phyloP scores from a whole-genome alignment of 2,888 invertebrate species.

The Microdon myrmicae region DNA sequence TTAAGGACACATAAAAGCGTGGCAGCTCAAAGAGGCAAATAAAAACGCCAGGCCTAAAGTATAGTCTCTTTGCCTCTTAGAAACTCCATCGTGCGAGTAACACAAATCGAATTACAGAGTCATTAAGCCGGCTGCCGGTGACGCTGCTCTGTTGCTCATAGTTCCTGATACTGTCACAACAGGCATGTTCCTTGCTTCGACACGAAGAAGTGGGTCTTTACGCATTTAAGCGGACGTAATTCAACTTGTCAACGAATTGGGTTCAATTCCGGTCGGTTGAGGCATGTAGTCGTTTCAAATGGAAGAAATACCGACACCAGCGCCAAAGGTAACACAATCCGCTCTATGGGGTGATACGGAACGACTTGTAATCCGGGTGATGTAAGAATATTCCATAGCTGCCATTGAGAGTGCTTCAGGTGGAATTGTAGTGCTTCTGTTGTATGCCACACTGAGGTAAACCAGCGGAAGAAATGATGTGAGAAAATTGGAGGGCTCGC shows the following conservation, averaged over 20 bases:
- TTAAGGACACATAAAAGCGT: too few relatives aligned
- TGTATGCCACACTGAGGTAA: slow-evolving; percentile 14
- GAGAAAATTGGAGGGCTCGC: slow-evolving; percentile 14
- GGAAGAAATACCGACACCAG: not conserved
- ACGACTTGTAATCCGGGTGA: slow-evolving; percentile 35
- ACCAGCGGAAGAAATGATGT: slow-evolving; percentile 28
- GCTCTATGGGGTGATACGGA: slow-evolving; percentile 3
- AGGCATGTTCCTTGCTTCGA: slow-evolving; percentile 13
- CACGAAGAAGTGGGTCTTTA: slow-evolving; percentile 45
- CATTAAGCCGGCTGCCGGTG: slow-evolving; percentile 49
- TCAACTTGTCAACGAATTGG: slow-evolving; percentile 49
- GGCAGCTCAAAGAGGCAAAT: not conserved
- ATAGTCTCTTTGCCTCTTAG: slow-evolving; percentile 9
- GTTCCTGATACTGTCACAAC: slow-evolving; percentile 13
- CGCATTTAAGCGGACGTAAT: slow-evolving; percentile 53
- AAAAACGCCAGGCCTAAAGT: slow-evolving; percentile 9
- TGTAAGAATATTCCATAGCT: slow-evolving; percentile 4
- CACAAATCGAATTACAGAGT: slow-evolving; percentile 55
- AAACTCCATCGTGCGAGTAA: slow-evolving; percentile 54
- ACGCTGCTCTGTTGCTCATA: too few relatives aligned
- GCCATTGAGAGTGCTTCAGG: slow-evolving; percentile 1
- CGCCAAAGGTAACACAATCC: slow-evolving; percentile 23
- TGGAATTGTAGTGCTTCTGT: slow-evolving; percentile 38
- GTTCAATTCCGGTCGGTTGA: slow-evolving; percentile 51
- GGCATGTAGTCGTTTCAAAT: slow-evolving; percentile 18